Evolutionary conservation across 1,140 invertebrate species (phyloP).

Genomic region (Limonius californicus): DNA sequence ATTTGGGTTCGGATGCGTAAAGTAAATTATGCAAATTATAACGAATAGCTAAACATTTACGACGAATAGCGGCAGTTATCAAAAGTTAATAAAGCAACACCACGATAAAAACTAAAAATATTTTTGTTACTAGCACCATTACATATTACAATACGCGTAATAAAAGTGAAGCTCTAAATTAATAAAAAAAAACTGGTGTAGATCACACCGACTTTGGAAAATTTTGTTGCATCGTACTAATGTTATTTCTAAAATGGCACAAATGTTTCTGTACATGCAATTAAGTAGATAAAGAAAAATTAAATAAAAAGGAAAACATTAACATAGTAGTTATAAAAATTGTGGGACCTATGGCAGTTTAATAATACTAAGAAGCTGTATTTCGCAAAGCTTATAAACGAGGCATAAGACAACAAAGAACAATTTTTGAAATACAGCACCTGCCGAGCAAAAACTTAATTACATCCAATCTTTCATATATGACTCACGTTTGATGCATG

Average conservation of each 20-base stretch:
- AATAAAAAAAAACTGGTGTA: background rate
- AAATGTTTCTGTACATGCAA: conserved; percentile 23
- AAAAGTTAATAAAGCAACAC: conserved; percentile 19
- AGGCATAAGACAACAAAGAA: no score
- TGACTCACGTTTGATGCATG: no score
- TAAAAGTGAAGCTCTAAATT: background rate
- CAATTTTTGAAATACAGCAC: no score
- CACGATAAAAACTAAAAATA: background rate
- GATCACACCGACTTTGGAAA: conserved; percentile 2
- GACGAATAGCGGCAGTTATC: conserved; percentile 1
- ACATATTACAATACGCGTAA: conserved; percentile 17
- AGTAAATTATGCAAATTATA: no score
- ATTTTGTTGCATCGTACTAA: background rate
- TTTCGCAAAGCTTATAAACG: conserved; percentile 22
- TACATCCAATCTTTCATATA: no score
- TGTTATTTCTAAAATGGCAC: conserved; percentile 38
- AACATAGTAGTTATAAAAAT: conserved; percentile 26
- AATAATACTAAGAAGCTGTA: conserved; percentile 28
- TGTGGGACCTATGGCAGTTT: conserved; percentile 38
- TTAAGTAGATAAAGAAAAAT: conserved; percentile 21
- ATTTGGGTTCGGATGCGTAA: no score
- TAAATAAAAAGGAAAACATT: conserved; percentile 34
- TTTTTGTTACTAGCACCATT: conserved; percentile 38
- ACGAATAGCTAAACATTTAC: no score
- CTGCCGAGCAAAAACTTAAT: no score